A percentile compares a stretch with the other conserved stretches of the same genome.
Conservation (phyloP, 92 coral and sea anemone genomes). For the Montipora capitata region DNA sequence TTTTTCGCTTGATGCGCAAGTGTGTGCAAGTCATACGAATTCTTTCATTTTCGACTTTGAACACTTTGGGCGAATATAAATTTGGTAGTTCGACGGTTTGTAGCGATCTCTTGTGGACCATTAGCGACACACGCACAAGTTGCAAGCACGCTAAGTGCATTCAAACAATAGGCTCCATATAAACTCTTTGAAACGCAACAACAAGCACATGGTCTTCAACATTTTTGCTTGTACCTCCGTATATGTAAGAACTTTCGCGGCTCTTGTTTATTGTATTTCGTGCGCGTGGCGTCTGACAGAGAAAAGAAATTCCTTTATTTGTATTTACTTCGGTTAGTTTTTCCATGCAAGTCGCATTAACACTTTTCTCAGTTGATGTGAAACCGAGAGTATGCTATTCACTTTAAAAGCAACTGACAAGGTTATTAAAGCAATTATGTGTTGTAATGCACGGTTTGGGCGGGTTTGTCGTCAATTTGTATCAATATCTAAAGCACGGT, state of each 20-base stretch:
- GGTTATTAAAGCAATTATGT: no score
- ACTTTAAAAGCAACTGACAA: neutral
- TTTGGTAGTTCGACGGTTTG: no score
- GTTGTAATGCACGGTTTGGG: neutral
- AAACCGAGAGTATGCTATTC: neutral
- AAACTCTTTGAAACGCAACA: neutral
- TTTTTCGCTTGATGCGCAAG: no score
- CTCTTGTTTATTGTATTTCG: neutral
- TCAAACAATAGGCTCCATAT: neutral
- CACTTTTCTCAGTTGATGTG: no score
- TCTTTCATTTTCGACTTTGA: no score
- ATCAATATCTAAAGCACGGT: neutral
- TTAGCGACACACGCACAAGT: neutral
- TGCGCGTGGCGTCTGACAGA: neutral
- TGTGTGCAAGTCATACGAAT: no score
- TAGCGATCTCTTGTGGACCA: neutral
- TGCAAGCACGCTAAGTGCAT: neutral
- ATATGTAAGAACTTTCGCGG: neutral
- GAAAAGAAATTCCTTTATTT: no score
- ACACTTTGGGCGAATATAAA: no score
- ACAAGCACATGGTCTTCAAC: neutral
- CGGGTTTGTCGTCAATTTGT: neutral
- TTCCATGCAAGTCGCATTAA: neutral
- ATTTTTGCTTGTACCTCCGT: neutral
- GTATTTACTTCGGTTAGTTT: neutral